Evolutionary conservation across 2,888 invertebrate species (phyloP), one percentile per base, ranked within the genome.

Genomic region (Brachyptera putata): DNA sequence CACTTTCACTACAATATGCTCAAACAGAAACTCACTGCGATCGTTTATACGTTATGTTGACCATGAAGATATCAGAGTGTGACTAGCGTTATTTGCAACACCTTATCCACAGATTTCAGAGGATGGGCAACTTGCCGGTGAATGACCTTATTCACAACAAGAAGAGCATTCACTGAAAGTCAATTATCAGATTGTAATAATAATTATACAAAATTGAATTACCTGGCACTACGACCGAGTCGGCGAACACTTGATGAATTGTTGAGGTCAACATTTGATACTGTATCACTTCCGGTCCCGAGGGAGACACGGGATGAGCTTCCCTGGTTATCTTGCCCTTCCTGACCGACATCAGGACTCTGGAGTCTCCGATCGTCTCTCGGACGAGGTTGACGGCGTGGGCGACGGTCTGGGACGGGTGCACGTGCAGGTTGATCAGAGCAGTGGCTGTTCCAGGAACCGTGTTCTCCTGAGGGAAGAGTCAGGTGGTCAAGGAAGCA

Each of bases 351-450:
- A 75, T 69, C 60, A 67, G 60, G 7, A 67, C 73, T 30, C 74
- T 64, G 7, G 72, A 71, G 62, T 74, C 73, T 60, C 67, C 65
- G 43, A 73, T 70, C 3, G 69, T 63, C 3, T 65, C 60, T 16
- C 61, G 57, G 48, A 73, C 71, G 66, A 68, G 67, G 30, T 68
- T 67, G 5, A 72, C 34, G 5, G 69, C 78, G 66, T 77, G 73
- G 60, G 72, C 67, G 1, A 76, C 68, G 18, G 73, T 72, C 67
- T 78, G 74, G 9, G 74, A 70, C 5, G 78, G 77, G 67, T 78
- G 77, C 25, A 79, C 71, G 36, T 78, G 70, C 61, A 78, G 78
- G 67, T 79, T 79, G 16, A 79, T 70, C 18, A 71, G 67, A 4
- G 78, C 78, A 34, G 66, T 68, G 13, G 77, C 79, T 3, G 67